phyloP scores from a whole-genome alignment of 2,888 invertebrate genomes.

The Callosobruchus maculatus region DNA sequence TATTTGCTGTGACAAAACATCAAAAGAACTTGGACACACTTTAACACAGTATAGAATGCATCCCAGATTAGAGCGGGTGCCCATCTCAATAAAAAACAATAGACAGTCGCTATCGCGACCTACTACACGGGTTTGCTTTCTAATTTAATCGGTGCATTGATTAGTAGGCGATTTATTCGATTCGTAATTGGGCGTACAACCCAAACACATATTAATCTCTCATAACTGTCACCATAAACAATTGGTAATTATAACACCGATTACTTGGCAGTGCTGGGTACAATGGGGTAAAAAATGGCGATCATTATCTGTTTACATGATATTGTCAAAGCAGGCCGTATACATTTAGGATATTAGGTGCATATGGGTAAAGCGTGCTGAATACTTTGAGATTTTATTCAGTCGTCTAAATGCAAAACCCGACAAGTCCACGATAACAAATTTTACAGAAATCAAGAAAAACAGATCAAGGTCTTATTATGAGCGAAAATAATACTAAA shows the following conservation, averaged over 20 bases:
- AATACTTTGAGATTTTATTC: too few relatives aligned
- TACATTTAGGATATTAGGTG: too few relatives aligned
- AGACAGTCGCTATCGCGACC: neutral
- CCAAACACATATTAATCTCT: conserved; percentile 1
- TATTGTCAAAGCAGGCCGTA: too few relatives aligned
- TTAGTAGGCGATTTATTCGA: neutral
- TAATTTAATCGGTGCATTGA: neutral
- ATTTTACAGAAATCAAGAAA: too few relatives aligned
- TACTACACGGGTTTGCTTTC: neutral
- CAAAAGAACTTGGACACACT: neutral
- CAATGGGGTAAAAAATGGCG: neutral
- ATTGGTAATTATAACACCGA: neutral
- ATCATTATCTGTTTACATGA: neutral
- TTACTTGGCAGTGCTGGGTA: neutral
- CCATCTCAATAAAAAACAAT: neutral
- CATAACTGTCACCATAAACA: conserved; percentile 1
- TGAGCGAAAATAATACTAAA: too few relatives aligned
- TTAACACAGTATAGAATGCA: neutral
- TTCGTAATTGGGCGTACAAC: neutral
- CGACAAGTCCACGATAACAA: too few relatives aligned
- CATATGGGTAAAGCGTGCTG: too few relatives aligned
- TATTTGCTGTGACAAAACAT: neutral
- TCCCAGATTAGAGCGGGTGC: neutral
- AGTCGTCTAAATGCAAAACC: too few relatives aligned
- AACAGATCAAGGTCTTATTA: too few relatives aligned